phyloP scores from a whole-genome alignment of 1,140 invertebrate genomes.

The Sycophila sp. region DNA sequence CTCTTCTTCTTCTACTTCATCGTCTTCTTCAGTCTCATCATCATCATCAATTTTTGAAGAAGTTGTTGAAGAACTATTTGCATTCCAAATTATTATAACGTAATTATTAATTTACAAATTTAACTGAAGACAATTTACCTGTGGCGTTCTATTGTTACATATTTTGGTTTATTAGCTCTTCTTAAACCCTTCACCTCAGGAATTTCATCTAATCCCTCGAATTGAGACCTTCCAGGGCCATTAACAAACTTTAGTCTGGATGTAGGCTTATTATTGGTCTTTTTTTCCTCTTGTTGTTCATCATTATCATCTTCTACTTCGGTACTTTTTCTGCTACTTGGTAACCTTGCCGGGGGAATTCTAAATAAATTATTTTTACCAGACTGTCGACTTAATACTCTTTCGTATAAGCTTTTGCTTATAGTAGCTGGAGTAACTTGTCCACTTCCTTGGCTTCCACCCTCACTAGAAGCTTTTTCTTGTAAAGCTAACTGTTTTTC shows the following conservation, averaged over 20 bases:
- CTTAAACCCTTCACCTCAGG: conserved; percentile 67
- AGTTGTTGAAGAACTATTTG: conserved; percentile 24
- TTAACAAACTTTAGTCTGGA: conserved; percentile 52
- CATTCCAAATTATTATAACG: conserved; percentile 16
- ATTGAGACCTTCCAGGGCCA: conserved; percentile 73
- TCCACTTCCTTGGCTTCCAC: conserved; percentile 45
- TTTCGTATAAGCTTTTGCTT: conserved; percentile 78
- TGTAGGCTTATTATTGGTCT: conserved; percentile 22
- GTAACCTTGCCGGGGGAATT: conserved; percentile 33
- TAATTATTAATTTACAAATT: conserved; percentile 6
- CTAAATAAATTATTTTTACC: conserved; percentile 43
- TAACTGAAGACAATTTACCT: conserved; percentile 60
- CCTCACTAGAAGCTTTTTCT: conserved; percentile 60
- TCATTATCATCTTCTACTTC: conserved; percentile 23
- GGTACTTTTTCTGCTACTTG: conserved; percentile 34
- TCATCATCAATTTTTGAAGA: conserved; percentile 24
- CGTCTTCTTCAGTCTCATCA: conserved; percentile 56
- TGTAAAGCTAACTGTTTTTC: conserved; percentile 78
- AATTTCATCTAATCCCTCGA: conserved; percentile 72
- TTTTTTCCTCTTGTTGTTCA: conserved; percentile 13
- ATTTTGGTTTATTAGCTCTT: conserved; percentile 73
- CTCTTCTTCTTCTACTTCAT: conserved; percentile 54
- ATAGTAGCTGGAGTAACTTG: conserved; percentile 69
- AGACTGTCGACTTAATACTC: conserved; percentile 70
- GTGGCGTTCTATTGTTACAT: conserved; percentile 67